These are phyloP conservation scores for Decapterus maruadsi DNA, from an alignment of 2,797 vertebrate species.

Conservation along the genomic window DNA sequence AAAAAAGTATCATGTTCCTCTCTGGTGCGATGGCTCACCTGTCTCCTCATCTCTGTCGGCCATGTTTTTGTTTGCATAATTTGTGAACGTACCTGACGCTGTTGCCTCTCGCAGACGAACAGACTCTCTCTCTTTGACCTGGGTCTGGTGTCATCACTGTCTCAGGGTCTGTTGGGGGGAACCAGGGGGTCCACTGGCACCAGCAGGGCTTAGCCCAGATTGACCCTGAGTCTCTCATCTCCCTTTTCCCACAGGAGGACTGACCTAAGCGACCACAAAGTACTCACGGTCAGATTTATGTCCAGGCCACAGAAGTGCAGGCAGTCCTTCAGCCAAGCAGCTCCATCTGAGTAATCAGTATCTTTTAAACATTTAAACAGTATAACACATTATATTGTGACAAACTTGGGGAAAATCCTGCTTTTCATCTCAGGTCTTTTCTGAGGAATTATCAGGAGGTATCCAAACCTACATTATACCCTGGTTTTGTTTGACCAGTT, in stretches of 20 bases:
- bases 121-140: slow-evolving; percentile 45
- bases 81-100: slow-evolving; percentile 12
- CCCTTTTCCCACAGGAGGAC: slow-evolving; percentile 76
- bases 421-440: no score
- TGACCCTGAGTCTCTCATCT: slow-evolving; percentile 74
- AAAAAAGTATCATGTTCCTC: no score
- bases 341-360: slow-evolving; percentile 16
- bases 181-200: slow-evolving; percentile 73
- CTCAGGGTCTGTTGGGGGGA: slow-evolving; percentile 44
- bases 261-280: slow-evolving; percentile 71
- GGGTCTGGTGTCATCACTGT: slow-evolving; percentile 38
- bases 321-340: slow-evolving; percentile 22
- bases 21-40: no score
- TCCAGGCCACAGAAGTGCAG: slow-evolving; percentile 40
- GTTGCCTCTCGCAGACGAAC: slow-evolving; percentile 3
- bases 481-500: neutral
- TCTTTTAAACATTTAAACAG: slow-evolving; percentile 14
- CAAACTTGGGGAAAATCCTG: no score
- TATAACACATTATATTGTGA: neutral
- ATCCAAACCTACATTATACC: neutral
- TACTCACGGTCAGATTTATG: slow-evolving; percentile 79
- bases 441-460: no score
- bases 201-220: slow-evolving; percentile 74
- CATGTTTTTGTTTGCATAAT: neutral
- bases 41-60: no score